Evolutionary conservation across 1,140 invertebrate species (phyloP), one percentile per base, ranked within the genome.

Genomic region (Pachyrhynchus sulphureomaculatus): DNA sequence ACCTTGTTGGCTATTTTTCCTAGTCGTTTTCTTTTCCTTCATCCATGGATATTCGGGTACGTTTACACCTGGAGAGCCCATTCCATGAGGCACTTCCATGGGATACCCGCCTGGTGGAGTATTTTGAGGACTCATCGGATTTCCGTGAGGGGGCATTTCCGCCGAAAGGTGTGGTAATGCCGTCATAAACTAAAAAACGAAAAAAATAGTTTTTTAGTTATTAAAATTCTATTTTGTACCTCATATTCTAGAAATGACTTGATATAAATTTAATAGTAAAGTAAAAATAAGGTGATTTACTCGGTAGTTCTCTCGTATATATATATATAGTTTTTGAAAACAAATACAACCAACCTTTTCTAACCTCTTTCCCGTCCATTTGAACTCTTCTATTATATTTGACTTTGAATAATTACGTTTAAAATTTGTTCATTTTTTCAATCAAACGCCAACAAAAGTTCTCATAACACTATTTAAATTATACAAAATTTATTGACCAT

Each of bases 21-120:
- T 83, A 1, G 92, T 91, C 1, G 92, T 94, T 78, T 96, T 96
- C 82, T 96, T 96, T 78, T 96, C 94, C 76, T 96, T 96, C 93
- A 96, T 96, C 93, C 93, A 96, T 0, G 93, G 92, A 76, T 95
- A 96, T 72, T 96, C 93, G 17, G 92, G 91, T 44, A 95, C 89
- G 74, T 90, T 89, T 68, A 90, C 86, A 17, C 86, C 86, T 0
- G 82, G 81, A 49, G 83, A 80, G 23, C 82, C 76, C 54, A 83
- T 76, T 2, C 83, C 85, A 29, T 86, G 86, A 0, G 84, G 84
- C 45, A 84, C 85, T 72, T 84, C 87, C 77, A 82, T 82, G 49
- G 84, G 76, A 64, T 72, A 74, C 1, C 68, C 68, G 68, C 78
- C 84, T 57, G 82, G 70, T 57, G 85, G 81, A 13, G 81, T 80